Conservation (phyloP, 2,888 invertebrate genomes). For the Xestoiulus laeticollis region DNA sequence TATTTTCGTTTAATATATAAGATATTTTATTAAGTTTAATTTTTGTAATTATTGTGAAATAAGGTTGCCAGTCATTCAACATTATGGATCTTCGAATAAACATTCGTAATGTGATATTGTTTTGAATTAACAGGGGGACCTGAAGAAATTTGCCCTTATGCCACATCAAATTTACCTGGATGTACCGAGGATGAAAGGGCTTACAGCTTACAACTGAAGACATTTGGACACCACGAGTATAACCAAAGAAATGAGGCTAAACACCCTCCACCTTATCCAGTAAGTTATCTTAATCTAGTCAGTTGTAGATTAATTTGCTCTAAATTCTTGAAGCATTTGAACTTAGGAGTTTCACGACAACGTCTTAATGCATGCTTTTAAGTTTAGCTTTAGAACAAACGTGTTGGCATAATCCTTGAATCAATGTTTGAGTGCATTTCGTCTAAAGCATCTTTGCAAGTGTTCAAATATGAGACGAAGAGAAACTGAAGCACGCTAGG, state of each 20-base stretch:
- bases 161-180: slow-evolving; percentile 55
- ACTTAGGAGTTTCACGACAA: neutral
- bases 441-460: neutral
- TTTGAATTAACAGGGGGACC: neutral
- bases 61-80: too few relatives aligned
- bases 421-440: neutral
- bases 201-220: slow-evolving; percentile 50
- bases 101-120: too few relatives aligned
- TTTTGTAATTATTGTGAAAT: too few relatives aligned
- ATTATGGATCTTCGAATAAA: too few relatives aligned
- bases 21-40: too few relatives aligned
- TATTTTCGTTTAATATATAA: too few relatives aligned
- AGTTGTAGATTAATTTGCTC: neutral
- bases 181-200: slow-evolving; percentile 50
- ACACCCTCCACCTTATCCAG: slow-evolving; percentile 50
- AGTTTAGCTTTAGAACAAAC: neutral
- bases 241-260: slow-evolving; percentile 50
- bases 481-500: slow-evolving; percentile 5
- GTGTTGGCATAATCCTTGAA: neutral
- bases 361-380: neutral
- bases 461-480: neutral
- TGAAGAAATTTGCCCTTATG: slow-evolving; percentile 56
- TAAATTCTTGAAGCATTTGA: too few relatives aligned
- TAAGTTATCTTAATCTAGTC: neutral
- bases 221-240: slow-evolving; percentile 51